Conservation (phyloP, 2,797 vertebrate genomes). For the Alauda arvensis region DNA sequence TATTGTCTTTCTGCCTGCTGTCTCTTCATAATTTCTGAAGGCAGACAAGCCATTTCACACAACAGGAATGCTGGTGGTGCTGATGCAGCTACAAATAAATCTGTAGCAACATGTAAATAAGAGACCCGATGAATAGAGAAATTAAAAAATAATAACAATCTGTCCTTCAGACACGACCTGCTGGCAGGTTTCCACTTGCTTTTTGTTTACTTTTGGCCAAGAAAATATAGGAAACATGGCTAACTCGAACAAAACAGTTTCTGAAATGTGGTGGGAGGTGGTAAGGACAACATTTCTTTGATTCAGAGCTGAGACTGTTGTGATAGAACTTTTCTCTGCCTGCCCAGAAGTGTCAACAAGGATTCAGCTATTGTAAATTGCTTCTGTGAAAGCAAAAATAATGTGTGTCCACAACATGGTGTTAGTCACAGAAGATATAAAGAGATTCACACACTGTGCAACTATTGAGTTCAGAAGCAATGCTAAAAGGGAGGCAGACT, state of each 20-base stretch:
- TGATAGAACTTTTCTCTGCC: slow-evolving; percentile 6
- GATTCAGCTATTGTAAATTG: slow-evolving; percentile 28
- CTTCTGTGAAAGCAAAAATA: slow-evolving; percentile 21
- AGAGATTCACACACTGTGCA: slow-evolving; percentile 34
- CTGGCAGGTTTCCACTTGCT: neutral
- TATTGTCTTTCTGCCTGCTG: slow-evolving; percentile 35
- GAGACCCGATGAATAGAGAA: neutral
- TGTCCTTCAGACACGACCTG: neutral
- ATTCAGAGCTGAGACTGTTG: neutral
- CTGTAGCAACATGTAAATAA: neutral
- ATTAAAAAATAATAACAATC: neutral
- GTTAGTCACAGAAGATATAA: slow-evolving; percentile 29
- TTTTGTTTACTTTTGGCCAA: slow-evolving; percentile 17
- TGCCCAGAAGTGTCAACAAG: slow-evolving; percentile 32
- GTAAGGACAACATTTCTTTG: slow-evolving; percentile 1
- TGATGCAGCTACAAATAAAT: neutral
- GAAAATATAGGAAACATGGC: neutral
- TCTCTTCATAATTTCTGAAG: neutral
- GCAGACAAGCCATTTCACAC: slow-evolving; percentile 3
- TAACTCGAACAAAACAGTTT: neutral
- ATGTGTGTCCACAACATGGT: neutral
- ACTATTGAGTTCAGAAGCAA: slow-evolving; percentile 28
- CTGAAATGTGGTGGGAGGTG: neutral
- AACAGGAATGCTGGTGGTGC: neutral
- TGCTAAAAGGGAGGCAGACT: slow-evolving; percentile 40